These are phyloP conservation scores for Proterorhinus semilunaris DNA, from an alignment of 2,113 vertebrate genomes.

Conservation along the genomic window DNA sequence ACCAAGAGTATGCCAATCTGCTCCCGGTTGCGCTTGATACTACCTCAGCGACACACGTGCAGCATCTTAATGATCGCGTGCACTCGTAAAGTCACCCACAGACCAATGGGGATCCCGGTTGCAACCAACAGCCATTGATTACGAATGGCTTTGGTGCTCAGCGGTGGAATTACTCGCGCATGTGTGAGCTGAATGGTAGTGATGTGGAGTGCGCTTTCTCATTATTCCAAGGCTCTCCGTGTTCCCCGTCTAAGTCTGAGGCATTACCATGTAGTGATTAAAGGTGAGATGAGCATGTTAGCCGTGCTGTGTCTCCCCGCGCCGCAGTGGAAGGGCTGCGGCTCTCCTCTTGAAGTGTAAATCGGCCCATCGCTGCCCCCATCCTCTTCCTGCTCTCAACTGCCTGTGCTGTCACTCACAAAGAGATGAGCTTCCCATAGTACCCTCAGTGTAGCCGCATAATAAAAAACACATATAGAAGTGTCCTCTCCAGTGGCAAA, in stretches of 20 bases:
- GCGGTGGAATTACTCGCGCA: slow-evolving; percentile 42
- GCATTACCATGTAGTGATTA: slow-evolving; percentile 68
- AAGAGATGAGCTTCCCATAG: slow-evolving; percentile 47
- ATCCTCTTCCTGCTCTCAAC: slow-evolving; percentile 39
- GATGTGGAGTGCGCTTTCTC: slow-evolving; percentile 32
- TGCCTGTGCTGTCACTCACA: slow-evolving; percentile 52
- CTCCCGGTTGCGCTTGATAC: slow-evolving; percentile 47
- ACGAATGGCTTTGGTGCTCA: slow-evolving; percentile 42
- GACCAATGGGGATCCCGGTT: slow-evolving; percentile 36
- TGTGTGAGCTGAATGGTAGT: slow-evolving; percentile 43
- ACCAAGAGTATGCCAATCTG: slow-evolving; percentile 44
- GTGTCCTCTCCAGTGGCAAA: slow-evolving; percentile 2
- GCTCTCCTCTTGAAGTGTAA: slow-evolving; percentile 77
- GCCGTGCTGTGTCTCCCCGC: slow-evolving; percentile 52
- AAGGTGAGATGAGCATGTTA: slow-evolving; percentile 68
- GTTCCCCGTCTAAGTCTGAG: slow-evolving; percentile 46
- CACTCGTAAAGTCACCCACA: slow-evolving; percentile 27
- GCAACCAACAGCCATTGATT: slow-evolving; percentile 54
- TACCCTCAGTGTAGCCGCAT: slow-evolving; percentile 17
- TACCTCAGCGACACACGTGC: slow-evolving; percentile 47
- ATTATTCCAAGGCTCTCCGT: slow-evolving; percentile 58
- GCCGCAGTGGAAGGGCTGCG: slow-evolving; percentile 47
- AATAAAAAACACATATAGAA: slow-evolving; percentile 23
- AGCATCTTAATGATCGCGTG: slow-evolving; percentile 56
- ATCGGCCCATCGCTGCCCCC: slow-evolving; percentile 60